Percentiles rank a stretch among this genome's conserved stretches.
These are phyloP conservation scores for Platysteira castanea DNA, from an alignment of 2,113 vertebrate genomes.

Conservation along the genomic window DNA sequence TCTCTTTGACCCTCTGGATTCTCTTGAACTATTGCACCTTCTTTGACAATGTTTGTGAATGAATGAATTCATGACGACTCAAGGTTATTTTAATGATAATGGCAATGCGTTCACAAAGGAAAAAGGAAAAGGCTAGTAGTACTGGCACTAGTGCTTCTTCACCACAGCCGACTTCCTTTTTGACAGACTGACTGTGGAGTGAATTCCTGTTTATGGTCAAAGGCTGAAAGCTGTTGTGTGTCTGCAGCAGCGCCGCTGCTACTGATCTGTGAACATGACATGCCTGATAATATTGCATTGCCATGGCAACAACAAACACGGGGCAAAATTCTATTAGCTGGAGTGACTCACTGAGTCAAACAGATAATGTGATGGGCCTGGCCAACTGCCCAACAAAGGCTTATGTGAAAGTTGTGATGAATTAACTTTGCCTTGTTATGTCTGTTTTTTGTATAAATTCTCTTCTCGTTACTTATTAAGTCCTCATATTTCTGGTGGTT, in stretches of 20 bases:
- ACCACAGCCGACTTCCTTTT: slow-evolving; percentile 78
- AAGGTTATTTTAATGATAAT: slow-evolving; percentile 91
- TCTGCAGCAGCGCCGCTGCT: slow-evolving; percentile 75
- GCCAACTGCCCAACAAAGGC: slow-evolving; percentile 76
- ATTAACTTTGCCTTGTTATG: slow-evolving; percentile 75
- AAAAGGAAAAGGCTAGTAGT: slow-evolving; percentile 71
- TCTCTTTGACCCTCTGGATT: slow-evolving; percentile 80
- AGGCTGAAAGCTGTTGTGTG: slow-evolving; percentile 78
- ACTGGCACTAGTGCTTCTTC: slow-evolving; percentile 65
- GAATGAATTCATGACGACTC: slow-evolving; percentile 87
- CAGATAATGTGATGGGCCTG: slow-evolving; percentile 79
- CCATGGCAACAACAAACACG: slow-evolving; percentile 89
- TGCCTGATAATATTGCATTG: slow-evolving; percentile 81
- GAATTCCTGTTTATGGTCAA: slow-evolving; percentile 81
- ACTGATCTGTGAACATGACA: slow-evolving; percentile 86
- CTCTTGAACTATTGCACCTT: slow-evolving; percentile 82
- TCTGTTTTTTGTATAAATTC: slow-evolving; percentile 62
- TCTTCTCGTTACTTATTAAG: slow-evolving; percentile 52
- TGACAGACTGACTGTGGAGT: slow-evolving; percentile 78
- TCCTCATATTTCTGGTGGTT: slow-evolving; percentile 55
- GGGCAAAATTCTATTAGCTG: slow-evolving; percentile 82
- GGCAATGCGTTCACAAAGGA: slow-evolving; percentile 71
- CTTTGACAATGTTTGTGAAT: slow-evolving; percentile 89
- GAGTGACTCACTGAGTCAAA: slow-evolving; percentile 84
- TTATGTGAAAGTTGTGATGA: slow-evolving; percentile 77